phyloP scores from a whole-genome alignment of 1,140 invertebrate species.

The Delia radicum region DNA sequence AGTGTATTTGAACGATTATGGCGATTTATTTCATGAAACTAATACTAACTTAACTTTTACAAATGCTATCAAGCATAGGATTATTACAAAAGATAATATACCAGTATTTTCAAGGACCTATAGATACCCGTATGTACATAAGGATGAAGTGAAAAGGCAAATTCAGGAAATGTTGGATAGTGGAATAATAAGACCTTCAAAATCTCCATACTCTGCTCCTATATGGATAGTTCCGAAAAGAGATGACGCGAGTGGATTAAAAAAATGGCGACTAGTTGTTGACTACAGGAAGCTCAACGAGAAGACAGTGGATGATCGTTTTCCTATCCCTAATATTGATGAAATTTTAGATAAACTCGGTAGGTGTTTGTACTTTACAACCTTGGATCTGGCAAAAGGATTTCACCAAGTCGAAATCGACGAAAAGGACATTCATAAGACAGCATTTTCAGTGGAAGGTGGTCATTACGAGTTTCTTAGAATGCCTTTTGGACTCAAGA shows the following conservation, averaged over 20 bases:
- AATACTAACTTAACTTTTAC: neutral
- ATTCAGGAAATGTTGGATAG: neutral
- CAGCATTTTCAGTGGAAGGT: constrained; percentile 53
- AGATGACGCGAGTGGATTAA: neutral
- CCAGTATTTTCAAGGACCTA: neutral
- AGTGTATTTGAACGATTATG: neutral
- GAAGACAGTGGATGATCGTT: constrained; percentile 45
- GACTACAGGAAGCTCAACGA: constrained; percentile 53
- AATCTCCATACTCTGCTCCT: neutral
- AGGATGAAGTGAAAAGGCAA: neutral
- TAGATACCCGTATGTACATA: neutral
- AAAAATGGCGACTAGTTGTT: constrained; percentile 47
- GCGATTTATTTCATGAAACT: neutral
- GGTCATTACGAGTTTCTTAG: constrained; percentile 52
- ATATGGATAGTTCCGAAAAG: constrained; percentile 2
- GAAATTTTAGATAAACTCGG: constrained; percentile 56
- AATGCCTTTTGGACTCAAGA: constrained; percentile 56
- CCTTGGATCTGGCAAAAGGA: constrained; percentile 45
- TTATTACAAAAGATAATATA: neutral
- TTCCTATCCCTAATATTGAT: constrained; percentile 59
- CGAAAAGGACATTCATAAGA: constrained; percentile 51
- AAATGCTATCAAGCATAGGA: neutral
- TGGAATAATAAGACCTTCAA: neutral
- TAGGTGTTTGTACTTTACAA: constrained; percentile 54
- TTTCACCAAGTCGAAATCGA: neutral